Evolutionary conservation across 2,888 invertebrate species (phyloP).

Genomic region (Hipparchia semele): DNA sequence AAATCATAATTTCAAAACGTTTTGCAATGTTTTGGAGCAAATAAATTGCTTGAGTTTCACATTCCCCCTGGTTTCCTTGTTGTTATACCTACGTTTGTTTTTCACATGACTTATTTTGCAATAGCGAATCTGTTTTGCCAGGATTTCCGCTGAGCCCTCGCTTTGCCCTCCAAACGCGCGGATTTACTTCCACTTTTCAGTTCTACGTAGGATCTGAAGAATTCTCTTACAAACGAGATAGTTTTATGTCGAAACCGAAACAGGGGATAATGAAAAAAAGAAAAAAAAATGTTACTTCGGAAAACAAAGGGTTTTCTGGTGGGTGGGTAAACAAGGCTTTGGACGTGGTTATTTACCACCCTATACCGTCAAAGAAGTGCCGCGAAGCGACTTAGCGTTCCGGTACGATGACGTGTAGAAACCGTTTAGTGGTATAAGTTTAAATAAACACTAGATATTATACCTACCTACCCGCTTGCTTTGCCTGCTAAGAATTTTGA

Average conservation of each 20-base stretch:
- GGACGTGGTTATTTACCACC: too few species aligned
- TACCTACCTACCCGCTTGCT: too few species aligned
- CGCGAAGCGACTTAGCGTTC: too few species aligned
- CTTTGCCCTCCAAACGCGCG: slow-evolving; percentile 47
- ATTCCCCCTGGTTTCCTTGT: slow-evolving; percentile 27
- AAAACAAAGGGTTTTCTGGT: not conserved
- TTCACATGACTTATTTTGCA: slow-evolving; percentile 43
- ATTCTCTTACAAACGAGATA: slow-evolving; percentile 31
- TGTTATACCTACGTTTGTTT: slow-evolving; percentile 33
- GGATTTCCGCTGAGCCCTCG: slow-evolving; percentile 49
- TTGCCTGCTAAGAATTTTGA: too few species aligned
- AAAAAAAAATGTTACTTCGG: not conserved
- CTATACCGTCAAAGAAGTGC: too few species aligned
- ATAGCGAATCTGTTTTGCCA: slow-evolving; percentile 47
- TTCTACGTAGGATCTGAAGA: slow-evolving; percentile 49
- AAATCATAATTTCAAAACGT: slow-evolving; percentile 29
- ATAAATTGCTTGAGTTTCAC: slow-evolving; percentile 30
- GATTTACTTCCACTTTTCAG: slow-evolving; percentile 64
- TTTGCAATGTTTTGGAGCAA: slow-evolving; percentile 28
- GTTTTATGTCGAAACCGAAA: slow-evolving; percentile 8
- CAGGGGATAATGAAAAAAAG: not conserved
- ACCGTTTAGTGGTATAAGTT: too few species aligned
- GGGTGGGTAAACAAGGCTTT: too few species aligned
- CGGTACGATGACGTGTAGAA: too few species aligned
- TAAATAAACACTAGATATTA: too few species aligned